A percentile compares a stretch with the other conserved stretches of the same genome.
These are phyloP conservation scores for Hydropotes inermis DNA, from an alignment of 2,113 vertebrate genomes.

Conservation along the genomic window DNA sequence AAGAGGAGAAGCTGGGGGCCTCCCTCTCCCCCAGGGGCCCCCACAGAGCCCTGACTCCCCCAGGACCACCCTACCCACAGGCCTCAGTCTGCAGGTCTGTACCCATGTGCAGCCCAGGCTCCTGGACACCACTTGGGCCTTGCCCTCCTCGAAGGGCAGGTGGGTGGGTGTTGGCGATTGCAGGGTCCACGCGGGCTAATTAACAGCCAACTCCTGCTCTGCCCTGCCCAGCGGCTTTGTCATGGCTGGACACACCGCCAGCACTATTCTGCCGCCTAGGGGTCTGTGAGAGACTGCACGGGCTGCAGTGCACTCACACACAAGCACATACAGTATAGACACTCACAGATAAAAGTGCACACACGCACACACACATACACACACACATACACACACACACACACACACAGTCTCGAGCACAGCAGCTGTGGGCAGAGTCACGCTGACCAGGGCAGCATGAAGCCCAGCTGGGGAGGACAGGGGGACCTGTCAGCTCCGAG, in stretches of 20 bases:
- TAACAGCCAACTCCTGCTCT: neutral
- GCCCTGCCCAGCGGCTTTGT: neutral
- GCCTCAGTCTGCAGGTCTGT: neutral
- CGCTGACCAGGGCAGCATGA: neutral
- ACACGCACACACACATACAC: rapidly evolving
- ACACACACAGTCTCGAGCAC: neutral
- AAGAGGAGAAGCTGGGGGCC: neutral
- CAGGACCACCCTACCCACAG: neutral
- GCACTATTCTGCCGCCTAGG: neutral
- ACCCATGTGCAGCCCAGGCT: neutral
- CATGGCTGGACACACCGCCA: rapidly evolving
- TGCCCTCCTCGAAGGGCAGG: neutral
- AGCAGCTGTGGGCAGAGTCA: neutral
- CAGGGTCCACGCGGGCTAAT: neutral
- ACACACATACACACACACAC: neutral
- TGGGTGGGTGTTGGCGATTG: neutral
- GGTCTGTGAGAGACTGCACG: neutral
- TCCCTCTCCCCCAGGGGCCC: neutral
- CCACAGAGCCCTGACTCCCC: neutral
- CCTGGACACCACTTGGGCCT: neutral
- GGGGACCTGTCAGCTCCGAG: neutral
- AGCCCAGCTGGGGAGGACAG: neutral
- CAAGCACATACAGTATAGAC: neutral
- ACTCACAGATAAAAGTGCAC: no score
- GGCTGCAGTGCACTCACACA: neutral